Base-by-base conservation (phyloP, 2,797 vertebrate species). In the Poecilia velifera region DNA sequence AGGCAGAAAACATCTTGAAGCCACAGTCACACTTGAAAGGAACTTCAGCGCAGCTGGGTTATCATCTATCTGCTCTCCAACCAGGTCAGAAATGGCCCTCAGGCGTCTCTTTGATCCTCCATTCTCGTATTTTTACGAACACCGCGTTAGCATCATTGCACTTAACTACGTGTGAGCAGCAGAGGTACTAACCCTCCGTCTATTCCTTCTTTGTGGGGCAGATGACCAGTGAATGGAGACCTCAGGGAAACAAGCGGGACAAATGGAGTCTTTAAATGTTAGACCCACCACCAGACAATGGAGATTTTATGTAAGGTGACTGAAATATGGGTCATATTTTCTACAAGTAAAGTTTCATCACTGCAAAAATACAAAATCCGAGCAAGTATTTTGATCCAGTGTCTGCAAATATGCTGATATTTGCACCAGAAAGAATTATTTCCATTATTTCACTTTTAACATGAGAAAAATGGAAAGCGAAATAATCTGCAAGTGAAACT, bases 71-170 rank as follows among this genome's bases (percentile, higher is more conserved):
- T 79, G 80, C 75, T 79, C 78, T 39, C 72, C 36, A 82, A 62
- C 77, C 75, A 82, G 62, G 74, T 80, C 51, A 77, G 79, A 16
- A 74, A 73, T 3, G 39, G 51, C 74, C 70, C 72, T 25, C 57
- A 73, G 87, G 76, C 83, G 28, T 31, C 3, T 68, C 88, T 91
- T 90, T 93, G 86, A 93, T 91, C 89, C 73, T 49, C 78, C 47
- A 55, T 45, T 64, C 75, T 64, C 82, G 55, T 77, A 68, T 81
- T 71, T 71, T 74, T 80, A 18, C 36, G 49, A 51, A 22, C 3
- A 64, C 59, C 64, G 72, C 75, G 13, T 49, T 77, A 36, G 78
- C 28, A 81, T 73, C 55, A 74, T 76, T 76, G 36, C 75, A 39
- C 47, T 9, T 3, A 78, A 51, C 74, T 73, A 80, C 62, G 82